Base-by-base conservation (phyloP, 2,888 invertebrate species). In the Diaperis boleti region DNA sequence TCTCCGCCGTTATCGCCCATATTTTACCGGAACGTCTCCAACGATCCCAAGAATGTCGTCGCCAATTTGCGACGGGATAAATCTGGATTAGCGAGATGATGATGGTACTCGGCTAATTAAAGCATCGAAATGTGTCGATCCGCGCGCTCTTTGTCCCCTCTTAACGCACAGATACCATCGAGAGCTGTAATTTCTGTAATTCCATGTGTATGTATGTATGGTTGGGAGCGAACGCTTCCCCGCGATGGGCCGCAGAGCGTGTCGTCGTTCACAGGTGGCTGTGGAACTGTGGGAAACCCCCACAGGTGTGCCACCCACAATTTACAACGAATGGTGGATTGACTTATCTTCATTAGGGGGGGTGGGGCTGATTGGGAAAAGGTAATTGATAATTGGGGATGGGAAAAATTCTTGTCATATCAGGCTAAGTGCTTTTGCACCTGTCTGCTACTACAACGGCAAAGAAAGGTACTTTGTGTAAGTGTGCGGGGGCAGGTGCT, bases 201-300 rank as follows among this genome's bases (percentile, higher is more conserved):
- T 63, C 42, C 54, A 57, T 59, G 54, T 49, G 41, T 61, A n/a
- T n/a, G n/a, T n/a, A n/a, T n/a, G n/a, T n/a, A n/a, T n/a, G 26
- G 45, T 54, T 55, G 7, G n/a, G 11, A 42, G 41, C 49, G 13
- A 52, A 20, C 22, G 29, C 44, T 50, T 52, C 57, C 62, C 56
- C 17, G 44, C 26, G 52, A 26, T 64, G 64, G 37, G 55, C 54
- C 55, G 31, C 60, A 49, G 45, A 64, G 55, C 64, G 64, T 60
- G 44, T 59, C 64, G 57, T 59, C 47, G 52, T 55, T 64, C 64
- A 64, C 64, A 64, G 64, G 64, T 64, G 64, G 59, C 60, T 62
- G 49, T 62, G 63, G 57, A 62, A 61, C 59, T 70, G 70, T 70
- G 70, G 70, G 70, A 70, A 70, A 66, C 63, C 59, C 60, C 64